Evolutionary conservation across 2,797 vertebrate genomes (phyloP).

Genomic region (Botia almorhae): DNA sequence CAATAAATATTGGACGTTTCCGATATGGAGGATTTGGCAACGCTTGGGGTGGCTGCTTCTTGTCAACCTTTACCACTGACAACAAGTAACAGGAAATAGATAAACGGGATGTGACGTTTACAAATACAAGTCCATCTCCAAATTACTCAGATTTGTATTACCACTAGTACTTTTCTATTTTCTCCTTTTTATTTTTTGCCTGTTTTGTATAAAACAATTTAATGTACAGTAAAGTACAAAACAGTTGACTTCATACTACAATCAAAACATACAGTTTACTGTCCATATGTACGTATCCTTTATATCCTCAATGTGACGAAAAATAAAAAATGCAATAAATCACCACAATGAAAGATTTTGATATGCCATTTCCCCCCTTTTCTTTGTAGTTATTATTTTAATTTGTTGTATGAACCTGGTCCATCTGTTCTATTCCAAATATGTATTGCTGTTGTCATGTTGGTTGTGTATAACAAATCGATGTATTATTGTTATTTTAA

Average conservation of each 20-base stretch:
- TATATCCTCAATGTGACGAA: too few species aligned
- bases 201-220: background rate
- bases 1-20: too few species aligned
- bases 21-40: slow-evolving; percentile 20
- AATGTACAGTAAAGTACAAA: background rate
- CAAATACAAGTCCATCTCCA: slow-evolving; percentile 36
- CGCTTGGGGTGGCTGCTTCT: slow-evolving; percentile 12
- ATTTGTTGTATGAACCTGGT: too few species aligned
- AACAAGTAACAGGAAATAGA: slow-evolving; percentile 37
- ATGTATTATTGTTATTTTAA: too few species aligned
- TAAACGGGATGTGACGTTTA: slow-evolving; percentile 45
- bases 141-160: background rate
- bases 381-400: too few species aligned
- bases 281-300: background rate
- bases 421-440: too few species aligned
- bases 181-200: background rate
- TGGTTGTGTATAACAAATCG: too few species aligned
- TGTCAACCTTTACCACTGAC: slow-evolving; percentile 48
- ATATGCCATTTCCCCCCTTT: too few species aligned
- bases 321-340: too few species aligned
- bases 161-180: too few species aligned
- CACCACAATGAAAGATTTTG: too few species aligned
- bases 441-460: too few species aligned
- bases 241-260: background rate
- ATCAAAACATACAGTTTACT: background rate